A percentile compares a stretch with the other conserved stretches of the same genome.
These are phyloP conservation scores for Netelia fuscicornis DNA, from an alignment of 2,888 invertebrate species.

Conservation along the genomic window DNA sequence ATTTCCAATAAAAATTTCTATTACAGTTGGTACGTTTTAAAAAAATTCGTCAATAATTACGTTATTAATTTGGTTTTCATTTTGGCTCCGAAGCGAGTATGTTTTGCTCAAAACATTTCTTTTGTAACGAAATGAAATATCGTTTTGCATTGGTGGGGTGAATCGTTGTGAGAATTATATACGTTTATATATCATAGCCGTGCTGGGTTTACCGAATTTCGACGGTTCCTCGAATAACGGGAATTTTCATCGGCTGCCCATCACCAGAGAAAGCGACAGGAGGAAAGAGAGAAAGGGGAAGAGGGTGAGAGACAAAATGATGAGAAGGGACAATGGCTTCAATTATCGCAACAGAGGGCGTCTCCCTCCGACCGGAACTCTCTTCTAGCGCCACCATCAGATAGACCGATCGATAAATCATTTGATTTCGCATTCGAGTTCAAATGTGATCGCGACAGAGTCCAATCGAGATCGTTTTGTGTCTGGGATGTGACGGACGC, in stretches of 20 bases:
- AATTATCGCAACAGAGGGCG: slow-evolving; percentile 63
- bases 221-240: slow-evolving; percentile 56
- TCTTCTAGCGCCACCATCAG: background rate
- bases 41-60: too few species aligned
- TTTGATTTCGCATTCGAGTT: slow-evolving; percentile 67
- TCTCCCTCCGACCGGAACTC: background rate
- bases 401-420: slow-evolving; percentile 66
- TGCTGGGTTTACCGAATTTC: slow-evolving; percentile 69
- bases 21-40: too few species aligned
- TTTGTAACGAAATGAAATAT: too few species aligned
- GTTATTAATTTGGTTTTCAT: too few species aligned
- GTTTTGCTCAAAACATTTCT: too few species aligned
- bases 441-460: slow-evolving; percentile 67
- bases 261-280: slow-evolving; percentile 44
- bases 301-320: slow-evolving; percentile 45
- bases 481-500: slow-evolving; percentile 28
- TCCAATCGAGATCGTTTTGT: slow-evolving; percentile 67
- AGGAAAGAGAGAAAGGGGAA: background rate
- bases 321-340: slow-evolving; percentile 72
- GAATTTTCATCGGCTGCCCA: slow-evolving; percentile 69
- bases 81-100: too few species aligned
- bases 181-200: background rate
- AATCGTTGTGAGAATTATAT: background rate
- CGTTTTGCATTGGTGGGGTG: too few species aligned
- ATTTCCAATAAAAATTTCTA: too few species aligned